Evolutionary conservation across 1,140 invertebrate species (phyloP), one percentile per base, ranked within the genome.

Genomic region (Eubasilissa regina): DNA sequence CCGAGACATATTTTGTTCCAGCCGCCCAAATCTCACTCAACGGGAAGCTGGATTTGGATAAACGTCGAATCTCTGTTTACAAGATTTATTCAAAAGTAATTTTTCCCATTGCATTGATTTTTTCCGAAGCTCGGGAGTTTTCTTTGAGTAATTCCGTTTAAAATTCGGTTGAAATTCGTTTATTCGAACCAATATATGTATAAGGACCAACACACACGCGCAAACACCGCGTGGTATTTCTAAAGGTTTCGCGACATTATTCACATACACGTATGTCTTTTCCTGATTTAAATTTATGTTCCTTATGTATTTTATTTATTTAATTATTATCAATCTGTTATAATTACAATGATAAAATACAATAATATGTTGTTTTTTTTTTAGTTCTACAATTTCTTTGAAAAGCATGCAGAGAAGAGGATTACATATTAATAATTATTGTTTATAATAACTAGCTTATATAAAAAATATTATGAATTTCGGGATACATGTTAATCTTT

Each of bases 1-100:
- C 53, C 45, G 48, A 53, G 44, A 77, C 79, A 80, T 74, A 73
- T 74, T 80, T 58, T 66, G 73, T 64, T 74, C 56, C 15, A 44
- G 55, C 17, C 53, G 66, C 60, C 58, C 62, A 53, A 66, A 74
- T 56, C 51, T 60, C 66, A 7, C 48, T 13, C 48, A 21, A n/a
- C 68, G 45, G 6, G 45, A 72, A 72, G 21, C 68, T 19, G 48
- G 68, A 48, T 72, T 72, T 53, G 45, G 68, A 53, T 72, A 72
- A 72, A 72, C 68, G 45, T 45, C 47, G 68, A 72, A 72, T 72
- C 68, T 58, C 72, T 72, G 68, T 74, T 74, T 74, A 74, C 72
- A 55, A 58, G 53, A 74, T 74, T 74, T 74, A 74, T 56, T 74
- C 72, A 58, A 74, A 74, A 58, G 72, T 58, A 64, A 64, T 55